A percentile compares a stretch with the other conserved stretches of the same genome.
Conservation (phyloP, 2,797 vertebrate species). For the Eulemur albifrons region DNA sequence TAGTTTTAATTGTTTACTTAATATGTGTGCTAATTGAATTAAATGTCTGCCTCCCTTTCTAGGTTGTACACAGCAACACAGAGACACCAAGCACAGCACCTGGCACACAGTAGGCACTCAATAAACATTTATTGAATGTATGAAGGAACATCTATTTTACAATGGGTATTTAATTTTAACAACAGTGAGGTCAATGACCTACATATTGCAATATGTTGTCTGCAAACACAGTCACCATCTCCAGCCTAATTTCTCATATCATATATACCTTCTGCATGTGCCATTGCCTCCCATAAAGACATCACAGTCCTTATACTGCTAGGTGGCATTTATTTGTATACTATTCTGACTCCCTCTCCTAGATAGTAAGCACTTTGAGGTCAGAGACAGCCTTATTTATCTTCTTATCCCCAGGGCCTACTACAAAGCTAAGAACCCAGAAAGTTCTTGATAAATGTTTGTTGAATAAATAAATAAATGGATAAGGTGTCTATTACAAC, state of each 20-base stretch:
- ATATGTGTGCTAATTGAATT: slow-evolving; percentile 6
- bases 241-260: neutral
- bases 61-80: neutral
- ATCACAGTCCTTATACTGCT: neutral
- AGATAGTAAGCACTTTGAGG: slow-evolving; percentile 3
- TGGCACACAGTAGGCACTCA: neutral
- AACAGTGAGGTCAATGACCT: slow-evolving; percentile 33
- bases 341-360: neutral
- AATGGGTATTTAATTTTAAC: neutral
- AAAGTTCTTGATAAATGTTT: neutral
- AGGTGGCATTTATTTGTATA: neutral
- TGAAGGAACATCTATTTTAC: neutral
- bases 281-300: neutral
- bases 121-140: slow-evolving; percentile 17
- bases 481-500: neutral
- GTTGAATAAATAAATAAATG: slow-evolving; percentile 13
- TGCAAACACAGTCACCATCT: neutral
- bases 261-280: neutral
- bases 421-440: slow-evolving; percentile 5
- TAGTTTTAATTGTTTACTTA: slow-evolving; percentile 12
- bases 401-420: neutral
- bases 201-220: neutral
- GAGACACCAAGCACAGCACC: neutral
- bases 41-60: neutral
- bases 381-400: neutral